A percentile compares a stretch with the other conserved stretches of the same genome.
These are phyloP conservation scores for Mellilla xanthometata DNA, from an alignment of 2,888 invertebrate genomes.

Conservation along the genomic window DNA sequence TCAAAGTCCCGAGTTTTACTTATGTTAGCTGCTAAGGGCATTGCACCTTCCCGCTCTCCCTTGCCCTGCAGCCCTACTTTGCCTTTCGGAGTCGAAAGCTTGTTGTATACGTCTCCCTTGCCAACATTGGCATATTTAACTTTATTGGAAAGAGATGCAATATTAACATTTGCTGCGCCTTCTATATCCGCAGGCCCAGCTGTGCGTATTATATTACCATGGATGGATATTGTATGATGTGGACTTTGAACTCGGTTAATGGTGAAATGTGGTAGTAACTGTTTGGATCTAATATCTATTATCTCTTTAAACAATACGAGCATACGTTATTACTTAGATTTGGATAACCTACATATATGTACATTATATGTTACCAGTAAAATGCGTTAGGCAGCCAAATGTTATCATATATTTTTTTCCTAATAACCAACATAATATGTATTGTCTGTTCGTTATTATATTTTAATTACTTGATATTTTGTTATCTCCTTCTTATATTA, in stretches of 20 bases:
- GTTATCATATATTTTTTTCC: too few relatives aligned
- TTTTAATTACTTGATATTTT: too few relatives aligned
- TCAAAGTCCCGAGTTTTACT: conserved; percentile 73
- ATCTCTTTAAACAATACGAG: conserved; percentile 59
- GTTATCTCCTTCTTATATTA: too few relatives aligned
- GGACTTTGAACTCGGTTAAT: conserved; percentile 78
- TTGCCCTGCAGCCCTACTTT: conserved; percentile 81
- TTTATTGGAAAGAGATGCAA: conserved; percentile 74
- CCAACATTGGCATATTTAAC: conserved; percentile 50
- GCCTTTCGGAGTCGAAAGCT: conserved; percentile 63
- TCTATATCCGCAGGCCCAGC: conserved; percentile 64
- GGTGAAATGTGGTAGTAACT: conserved; percentile 62
- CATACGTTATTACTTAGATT: too few relatives aligned
- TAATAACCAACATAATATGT: background rate
- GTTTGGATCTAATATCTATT: conserved; percentile 53
- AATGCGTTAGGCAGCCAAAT: conserved; percentile 34
- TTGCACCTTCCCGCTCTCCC: conserved; percentile 78
- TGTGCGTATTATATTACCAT: conserved; percentile 64
- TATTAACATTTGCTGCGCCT: conserved; percentile 56
- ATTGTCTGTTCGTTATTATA: too few relatives aligned
- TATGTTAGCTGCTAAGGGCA: conserved; percentile 73
- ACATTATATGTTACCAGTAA: conserved; percentile 4
- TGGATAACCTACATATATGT: too few relatives aligned
- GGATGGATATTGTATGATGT: conserved; percentile 65
- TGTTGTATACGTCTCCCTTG: conserved; percentile 59